Conservation (phyloP, 2,113 vertebrate genomes). For the Calyptomena viridis region DNA sequence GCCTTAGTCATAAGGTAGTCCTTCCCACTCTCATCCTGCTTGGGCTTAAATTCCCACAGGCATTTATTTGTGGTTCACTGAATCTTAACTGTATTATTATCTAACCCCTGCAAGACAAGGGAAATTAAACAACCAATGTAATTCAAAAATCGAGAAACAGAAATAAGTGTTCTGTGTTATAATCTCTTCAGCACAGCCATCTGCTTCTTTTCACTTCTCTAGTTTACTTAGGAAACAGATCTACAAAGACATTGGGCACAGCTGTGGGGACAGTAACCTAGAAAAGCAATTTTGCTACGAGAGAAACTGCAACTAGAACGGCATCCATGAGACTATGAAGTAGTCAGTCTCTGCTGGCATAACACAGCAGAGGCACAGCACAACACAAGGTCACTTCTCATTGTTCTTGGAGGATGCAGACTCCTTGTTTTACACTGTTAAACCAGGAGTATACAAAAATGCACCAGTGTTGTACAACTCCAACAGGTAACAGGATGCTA, state of each 20-base stretch:
- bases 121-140: not conserved
- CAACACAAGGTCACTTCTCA: not conserved
- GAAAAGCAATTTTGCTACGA: not conserved
- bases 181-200: not conserved
- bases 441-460: not conserved
- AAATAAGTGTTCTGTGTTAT: not conserved
- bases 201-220: not conserved
- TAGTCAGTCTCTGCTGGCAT: not conserved
- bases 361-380: not conserved
- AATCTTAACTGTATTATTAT: not conserved
- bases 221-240: not conserved
- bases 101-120: not conserved
- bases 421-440: not conserved
- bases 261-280: not conserved
- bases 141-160: not conserved
- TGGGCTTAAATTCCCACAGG: not conserved
- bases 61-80: not conserved
- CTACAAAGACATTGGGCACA: not conserved
- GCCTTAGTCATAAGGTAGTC: too few relatives aligned
- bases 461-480: not conserved
- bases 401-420: rapidly evolving
- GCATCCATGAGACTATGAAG: rapidly evolving
- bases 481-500: not conserved
- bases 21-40: too few relatives aligned
- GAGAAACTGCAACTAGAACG: not conserved